Evolutionary conservation across 1,140 invertebrate species (phyloP).

Genomic region (Drosophila rufa): DNA sequence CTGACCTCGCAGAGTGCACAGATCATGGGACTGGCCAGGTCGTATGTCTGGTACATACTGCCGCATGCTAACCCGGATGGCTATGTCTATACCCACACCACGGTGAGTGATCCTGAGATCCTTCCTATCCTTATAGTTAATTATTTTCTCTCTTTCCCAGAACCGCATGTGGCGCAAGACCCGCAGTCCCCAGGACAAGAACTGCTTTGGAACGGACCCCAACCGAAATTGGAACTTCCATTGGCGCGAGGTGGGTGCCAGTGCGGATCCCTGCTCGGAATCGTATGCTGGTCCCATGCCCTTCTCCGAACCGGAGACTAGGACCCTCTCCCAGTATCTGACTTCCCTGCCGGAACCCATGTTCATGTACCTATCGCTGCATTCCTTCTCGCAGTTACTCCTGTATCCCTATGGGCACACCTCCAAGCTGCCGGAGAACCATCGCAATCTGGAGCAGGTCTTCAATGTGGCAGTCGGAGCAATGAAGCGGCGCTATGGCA

Average conservation of each 20-base stretch:
- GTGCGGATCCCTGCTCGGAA: conserved; percentile 88
- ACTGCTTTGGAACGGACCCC: conserved; percentile 89
- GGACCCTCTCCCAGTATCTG: conserved; percentile 80
- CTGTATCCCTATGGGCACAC: conserved; percentile 90
- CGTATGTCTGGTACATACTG: conserved; percentile 90
- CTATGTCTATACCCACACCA: conserved; percentile 89
- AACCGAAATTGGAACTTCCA: conserved; percentile 91
- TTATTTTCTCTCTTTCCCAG: background rate
- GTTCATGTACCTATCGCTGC: conserved; percentile 88
- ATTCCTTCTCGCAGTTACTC: conserved; percentile 91
- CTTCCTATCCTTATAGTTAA: too few relatives aligned
- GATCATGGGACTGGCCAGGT: conserved; percentile 86
- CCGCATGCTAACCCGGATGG: conserved; percentile 92
- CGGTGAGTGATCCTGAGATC: conserved; percentile 1
- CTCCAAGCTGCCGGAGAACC: conserved; percentile 87
- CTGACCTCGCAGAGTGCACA: conserved; percentile 85
- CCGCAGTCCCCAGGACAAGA: conserved; percentile 85
- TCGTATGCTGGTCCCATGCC: conserved; percentile 89
- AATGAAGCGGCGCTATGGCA: conserved; percentile 88
- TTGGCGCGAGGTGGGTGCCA: conserved; percentile 89
- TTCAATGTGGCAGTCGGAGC: conserved; percentile 87
- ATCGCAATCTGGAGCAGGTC: conserved; percentile 87
- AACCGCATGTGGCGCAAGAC: conserved; percentile 92
- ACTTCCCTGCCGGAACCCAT: conserved; percentile 55
- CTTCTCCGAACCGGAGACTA: conserved; percentile 91